Evolutionary conservation across 92 coral and sea anemone species (phyloP).

Genomic region (Epizoanthus fatuus): DNA sequence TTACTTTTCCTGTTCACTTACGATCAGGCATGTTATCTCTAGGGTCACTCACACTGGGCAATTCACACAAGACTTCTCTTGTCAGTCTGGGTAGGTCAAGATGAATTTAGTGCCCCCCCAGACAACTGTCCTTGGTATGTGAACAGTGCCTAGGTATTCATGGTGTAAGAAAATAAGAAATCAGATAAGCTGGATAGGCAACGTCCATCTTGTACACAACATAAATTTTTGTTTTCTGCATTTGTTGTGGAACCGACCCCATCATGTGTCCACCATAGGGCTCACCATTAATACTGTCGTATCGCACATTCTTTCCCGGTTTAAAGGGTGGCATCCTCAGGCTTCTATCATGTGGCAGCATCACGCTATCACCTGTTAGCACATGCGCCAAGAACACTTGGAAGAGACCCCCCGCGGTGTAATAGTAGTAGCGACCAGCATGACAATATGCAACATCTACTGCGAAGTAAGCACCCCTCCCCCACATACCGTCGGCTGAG

Average conservation of each 20-base stretch:
- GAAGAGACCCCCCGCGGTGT: conserved; percentile 3
- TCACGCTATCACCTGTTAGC: conserved; percentile 74
- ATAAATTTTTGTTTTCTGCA: conserved; percentile 48
- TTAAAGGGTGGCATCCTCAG: conserved; percentile 73
- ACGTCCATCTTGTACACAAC: conserved; percentile 81
- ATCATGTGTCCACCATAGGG: conserved; percentile 31
- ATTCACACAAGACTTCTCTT: too few species aligned
- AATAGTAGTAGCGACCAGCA: conserved; percentile 29
- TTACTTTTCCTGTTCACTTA: too few species aligned
- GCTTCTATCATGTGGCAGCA: conserved; percentile 46
- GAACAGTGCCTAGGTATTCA: background rate
- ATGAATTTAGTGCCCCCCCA: too few species aligned
- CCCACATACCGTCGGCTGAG: conserved; percentile 89
- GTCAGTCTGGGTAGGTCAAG: too few species aligned
- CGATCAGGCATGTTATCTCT: too few species aligned
- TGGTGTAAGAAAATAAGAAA: conserved; percentile 53
- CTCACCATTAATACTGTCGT: conserved; percentile 81
- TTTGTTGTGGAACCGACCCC: too few species aligned
- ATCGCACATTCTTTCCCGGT: conserved; percentile 57
- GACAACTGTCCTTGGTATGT: too few species aligned
- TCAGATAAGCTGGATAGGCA: conserved; percentile 87
- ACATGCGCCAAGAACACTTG: conserved; percentile 87
- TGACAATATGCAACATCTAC: conserved; percentile 79
- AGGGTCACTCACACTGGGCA: too few species aligned
- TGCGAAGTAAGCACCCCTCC: conserved; percentile 87